A percentile compares a stretch with the other conserved stretches of the same genome.
Evolutionary conservation across 2,797 vertebrate species (phyloP).

Genomic region (Myotis vivesi): DNA sequence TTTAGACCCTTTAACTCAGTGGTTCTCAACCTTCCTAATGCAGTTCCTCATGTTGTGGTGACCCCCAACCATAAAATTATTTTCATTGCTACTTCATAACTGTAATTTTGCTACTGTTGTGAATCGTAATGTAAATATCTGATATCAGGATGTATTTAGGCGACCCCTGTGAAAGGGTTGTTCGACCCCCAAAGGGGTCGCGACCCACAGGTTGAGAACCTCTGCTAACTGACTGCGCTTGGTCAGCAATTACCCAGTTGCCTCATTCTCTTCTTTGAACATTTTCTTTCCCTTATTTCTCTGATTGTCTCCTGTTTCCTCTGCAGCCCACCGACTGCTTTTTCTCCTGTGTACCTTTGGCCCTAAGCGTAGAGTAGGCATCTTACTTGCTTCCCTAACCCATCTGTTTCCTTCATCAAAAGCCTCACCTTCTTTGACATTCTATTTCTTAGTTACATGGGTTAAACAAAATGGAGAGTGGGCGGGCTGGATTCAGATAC

Average conservation of each 20-base stretch:
- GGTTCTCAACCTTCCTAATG: too few relatives aligned
- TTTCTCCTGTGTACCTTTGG: background rate
- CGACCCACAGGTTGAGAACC: too few relatives aligned
- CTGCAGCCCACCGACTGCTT: background rate
- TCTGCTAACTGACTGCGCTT: background rate
- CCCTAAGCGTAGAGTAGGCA: background rate
- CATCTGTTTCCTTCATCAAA: background rate
- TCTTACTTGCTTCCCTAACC: background rate
- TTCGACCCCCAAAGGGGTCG: too few relatives aligned
- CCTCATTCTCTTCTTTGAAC: background rate
- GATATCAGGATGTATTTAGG: too few relatives aligned
- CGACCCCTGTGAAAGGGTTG: too few relatives aligned
- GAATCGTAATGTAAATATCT: too few relatives aligned
- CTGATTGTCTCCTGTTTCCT: background rate
- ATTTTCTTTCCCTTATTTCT: background rate
- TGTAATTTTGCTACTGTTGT: too few relatives aligned
- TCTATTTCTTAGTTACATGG: background rate
- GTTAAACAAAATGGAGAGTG: background rate
- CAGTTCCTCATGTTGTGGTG: too few relatives aligned
- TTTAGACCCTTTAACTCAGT: background rate
- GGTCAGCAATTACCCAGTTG: background rate
- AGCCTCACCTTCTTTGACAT: constrained; percentile 25
- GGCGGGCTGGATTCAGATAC: background rate
- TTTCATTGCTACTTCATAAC: too few relatives aligned
- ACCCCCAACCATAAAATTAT: too few relatives aligned